Conservation (phyloP, 1,140 invertebrate genomes). For the Asbolus verrucosus region DNA sequence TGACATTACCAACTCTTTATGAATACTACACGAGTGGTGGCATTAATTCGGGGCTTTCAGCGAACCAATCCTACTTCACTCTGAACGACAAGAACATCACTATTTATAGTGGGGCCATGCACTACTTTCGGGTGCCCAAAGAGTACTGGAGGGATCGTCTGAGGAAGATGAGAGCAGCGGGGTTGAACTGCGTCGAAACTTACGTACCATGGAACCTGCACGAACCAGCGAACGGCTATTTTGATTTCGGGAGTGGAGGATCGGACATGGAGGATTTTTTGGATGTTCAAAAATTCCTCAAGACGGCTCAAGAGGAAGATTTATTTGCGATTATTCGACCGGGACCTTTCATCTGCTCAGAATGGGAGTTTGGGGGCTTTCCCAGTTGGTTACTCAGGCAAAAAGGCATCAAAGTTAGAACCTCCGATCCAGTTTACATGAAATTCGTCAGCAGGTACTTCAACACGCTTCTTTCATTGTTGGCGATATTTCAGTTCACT, state of each 20-base stretch:
- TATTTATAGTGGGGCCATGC: slow-evolving; percentile 78
- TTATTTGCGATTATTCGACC: slow-evolving; percentile 87
- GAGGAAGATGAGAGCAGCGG: slow-evolving; percentile 79
- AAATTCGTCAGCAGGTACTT: slow-evolving; percentile 66
- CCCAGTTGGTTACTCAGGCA: slow-evolving; percentile 51
- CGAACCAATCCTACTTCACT: slow-evolving; percentile 53
- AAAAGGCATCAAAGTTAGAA: slow-evolving; percentile 66
- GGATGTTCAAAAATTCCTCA: slow-evolving; percentile 76
- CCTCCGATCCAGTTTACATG: slow-evolving; percentile 65
- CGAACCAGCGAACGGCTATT: slow-evolving; percentile 70
- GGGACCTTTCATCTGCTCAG: slow-evolving; percentile 94
- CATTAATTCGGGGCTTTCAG: slow-evolving; percentile 50
- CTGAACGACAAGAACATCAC: slow-evolving; percentile 56
- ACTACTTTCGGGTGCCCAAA: slow-evolving; percentile 89
- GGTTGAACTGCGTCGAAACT: slow-evolving; percentile 91
- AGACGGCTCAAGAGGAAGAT: slow-evolving; percentile 83
- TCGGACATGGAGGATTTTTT: slow-evolving; percentile 75
- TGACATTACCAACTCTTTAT: slow-evolving; percentile 52
- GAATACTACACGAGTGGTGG: slow-evolving; percentile 57
- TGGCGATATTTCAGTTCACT: slow-evolving; percentile 69
- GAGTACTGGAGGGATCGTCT: slow-evolving; percentile 71
- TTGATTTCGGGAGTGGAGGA: slow-evolving; percentile 76
- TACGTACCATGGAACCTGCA: slow-evolving; percentile 95
- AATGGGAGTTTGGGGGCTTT: slow-evolving; percentile 72
- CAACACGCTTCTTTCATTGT: slow-evolving; percentile 65